Base-by-base conservation (phyloP, 2,797 vertebrate genomes). In the Myoxocephalus aenaeus region DNA sequence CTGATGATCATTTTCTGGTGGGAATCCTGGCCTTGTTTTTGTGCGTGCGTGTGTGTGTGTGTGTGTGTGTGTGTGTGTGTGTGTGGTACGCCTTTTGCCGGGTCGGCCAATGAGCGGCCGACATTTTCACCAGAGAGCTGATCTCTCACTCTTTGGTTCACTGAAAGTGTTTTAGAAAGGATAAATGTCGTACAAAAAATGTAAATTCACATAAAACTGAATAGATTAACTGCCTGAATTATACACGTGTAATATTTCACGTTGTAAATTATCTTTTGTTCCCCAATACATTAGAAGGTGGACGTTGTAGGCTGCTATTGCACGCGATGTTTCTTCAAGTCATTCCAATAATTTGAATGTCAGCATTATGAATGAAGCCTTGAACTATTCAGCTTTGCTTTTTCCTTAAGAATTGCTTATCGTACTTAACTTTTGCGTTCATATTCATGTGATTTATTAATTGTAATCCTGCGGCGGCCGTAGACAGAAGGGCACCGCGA, bases 1-100 rank as follows among this genome's bases (percentile, higher is more conserved):
- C 81, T 54, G 80, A 73, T 90, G 89, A 81, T 87, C 76, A 78
- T 90, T 89, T 88, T 83, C 56, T 83, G 80, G 80, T 90, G 91
- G 85, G 91, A 88, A 89, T 92, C 89, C 92, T 93, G 84, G 73
- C 70, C 65, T 50, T 61, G 75, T 73, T 3, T 17, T 34, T 34
- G 32, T 34, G 32, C 6, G 32, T 34, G 32, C 6, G 6, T 34
- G 32, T 34, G 4, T 22, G n/a, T 53, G n/a, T 11, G n/a, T 12
- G 50, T 50, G 46, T 20, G 18, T 50, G 11, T 14, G 13, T 14
- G 13, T 44, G 3, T n/a, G n/a, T n/a, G n/a, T n/a, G n/a, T n/a
- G n/a, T n/a, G n/a, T n/a, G n/a, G n/a, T n/a, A n/a, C n/a, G n/a
- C n/a, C n/a, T n/a, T n/a, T 67, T 50, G 57, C 80, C 65, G 79